These are phyloP conservation scores for Syrista parreyssii DNA, from an alignment of 2,888 invertebrate genomes.

Conservation along the genomic window DNA sequence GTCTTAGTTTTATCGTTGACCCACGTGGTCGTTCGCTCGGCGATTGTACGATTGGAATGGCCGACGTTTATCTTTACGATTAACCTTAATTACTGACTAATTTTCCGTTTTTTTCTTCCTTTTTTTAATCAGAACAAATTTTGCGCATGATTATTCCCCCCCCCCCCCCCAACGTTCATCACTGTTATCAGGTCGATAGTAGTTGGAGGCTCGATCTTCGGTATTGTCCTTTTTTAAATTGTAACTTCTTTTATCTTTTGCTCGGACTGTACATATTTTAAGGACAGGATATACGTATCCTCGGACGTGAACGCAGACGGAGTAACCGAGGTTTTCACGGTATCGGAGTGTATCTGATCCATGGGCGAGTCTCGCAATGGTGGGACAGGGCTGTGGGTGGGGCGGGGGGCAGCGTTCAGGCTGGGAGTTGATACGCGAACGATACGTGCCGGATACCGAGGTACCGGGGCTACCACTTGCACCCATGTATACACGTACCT, in stretches of 20 bases:
- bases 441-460: slow-evolving; percentile 31
- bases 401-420: neutral
- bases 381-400: slow-evolving; percentile 24
- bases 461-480: neutral
- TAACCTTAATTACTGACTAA: neutral
- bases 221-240: neutral
- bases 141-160: neutral
- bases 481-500: neutral
- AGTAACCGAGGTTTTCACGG: slow-evolving; percentile 30
- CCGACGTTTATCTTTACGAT: neutral
- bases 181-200: neutral
- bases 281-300: neutral
- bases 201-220: neutral
- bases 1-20: neutral
- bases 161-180: neutral
- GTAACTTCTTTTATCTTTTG: neutral
- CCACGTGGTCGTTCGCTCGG: neutral
- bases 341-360: slow-evolving; percentile 42
- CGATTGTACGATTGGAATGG: neutral
- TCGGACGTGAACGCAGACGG: neutral
- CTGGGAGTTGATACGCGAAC: slow-evolving; percentile 45
- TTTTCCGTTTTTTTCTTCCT: neutral
- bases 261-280: neutral
- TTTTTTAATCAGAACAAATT: neutral
- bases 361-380: slow-evolving; percentile 39